These are phyloP conservation scores for Phrixothrix hirtus DNA, from an alignment of 2,888 invertebrate genomes.

Conservation along the genomic window DNA sequence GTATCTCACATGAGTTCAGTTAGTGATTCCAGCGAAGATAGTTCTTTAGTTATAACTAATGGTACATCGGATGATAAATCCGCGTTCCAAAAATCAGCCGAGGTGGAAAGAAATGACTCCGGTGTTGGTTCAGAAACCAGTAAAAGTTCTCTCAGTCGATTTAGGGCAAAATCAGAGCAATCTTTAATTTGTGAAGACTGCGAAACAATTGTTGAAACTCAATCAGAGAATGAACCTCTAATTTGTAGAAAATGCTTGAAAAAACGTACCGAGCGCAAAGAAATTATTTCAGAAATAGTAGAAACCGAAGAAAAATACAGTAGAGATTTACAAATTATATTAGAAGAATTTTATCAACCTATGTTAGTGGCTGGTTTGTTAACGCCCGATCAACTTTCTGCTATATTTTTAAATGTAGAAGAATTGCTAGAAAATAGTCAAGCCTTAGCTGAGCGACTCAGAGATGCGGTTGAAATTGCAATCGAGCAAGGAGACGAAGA, in stretches of 20 bases:
- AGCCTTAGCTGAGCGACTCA: constrained; percentile 81
- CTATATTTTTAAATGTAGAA: constrained; percentile 92
- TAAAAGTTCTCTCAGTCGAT: constrained; percentile 78
- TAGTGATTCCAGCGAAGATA: constrained; percentile 87
- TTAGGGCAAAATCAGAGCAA: constrained; percentile 65
- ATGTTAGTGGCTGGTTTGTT: constrained; percentile 91
- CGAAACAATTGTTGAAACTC: constrained; percentile 77
- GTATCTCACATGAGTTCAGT: constrained; percentile 77
- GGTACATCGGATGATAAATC: constrained; percentile 62
- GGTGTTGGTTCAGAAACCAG: constrained; percentile 92
- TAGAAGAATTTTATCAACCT: constrained; percentile 91
- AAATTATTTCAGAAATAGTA: constrained; percentile 92
- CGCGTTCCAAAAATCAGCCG: constrained; percentile 66
- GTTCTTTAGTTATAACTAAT: constrained; percentile 68
- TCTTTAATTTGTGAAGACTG: constrained; percentile 76
- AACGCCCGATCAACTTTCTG: constrained; percentile 87
- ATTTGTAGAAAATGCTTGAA: constrained; percentile 88
- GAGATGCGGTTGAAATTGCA: constrained; percentile 85
- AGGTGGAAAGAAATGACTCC: constrained; percentile 89
- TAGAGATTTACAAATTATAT: constrained; percentile 86
- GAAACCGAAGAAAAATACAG: constrained; percentile 97
- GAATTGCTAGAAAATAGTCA: constrained; percentile 88
- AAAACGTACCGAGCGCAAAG: constrained; percentile 86
- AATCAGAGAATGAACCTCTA: constrained; percentile 75
- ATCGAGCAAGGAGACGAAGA: constrained; percentile 82